phyloP scores from a whole-genome alignment of 2,888 invertebrate genomes.

The Plagodis pulveraria region DNA sequence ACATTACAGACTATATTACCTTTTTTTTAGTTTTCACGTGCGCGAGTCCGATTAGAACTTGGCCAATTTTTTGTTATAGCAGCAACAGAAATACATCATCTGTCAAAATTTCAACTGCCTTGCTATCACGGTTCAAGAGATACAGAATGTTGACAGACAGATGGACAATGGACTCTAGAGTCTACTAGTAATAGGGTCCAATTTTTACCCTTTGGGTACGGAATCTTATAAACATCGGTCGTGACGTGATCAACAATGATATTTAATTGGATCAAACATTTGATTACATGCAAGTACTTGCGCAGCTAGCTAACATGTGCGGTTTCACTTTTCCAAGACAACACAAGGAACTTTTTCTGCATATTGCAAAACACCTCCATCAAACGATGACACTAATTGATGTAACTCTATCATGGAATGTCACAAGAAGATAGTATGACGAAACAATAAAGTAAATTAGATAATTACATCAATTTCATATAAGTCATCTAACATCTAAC shows the following conservation, averaged over 20 bases:
- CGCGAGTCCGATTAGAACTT: slow-evolving; percentile 28
- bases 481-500: slow-evolving; percentile 23
- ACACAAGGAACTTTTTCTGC: not conserved
- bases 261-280: too few relatives aligned
- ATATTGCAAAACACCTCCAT: not conserved
- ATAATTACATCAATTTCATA: slow-evolving; percentile 29
- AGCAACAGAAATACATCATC: too few relatives aligned
- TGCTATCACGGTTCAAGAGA: too few relatives aligned
- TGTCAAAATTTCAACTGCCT: too few relatives aligned
- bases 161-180: too few relatives aligned
- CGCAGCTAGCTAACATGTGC: not conserved
- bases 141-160: too few relatives aligned
- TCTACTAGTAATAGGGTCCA: too few relatives aligned
- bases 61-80: too few relatives aligned
- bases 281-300: too few relatives aligned
- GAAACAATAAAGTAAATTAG: slow-evolving; percentile 31
- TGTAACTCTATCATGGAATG: slow-evolving; percentile 22
- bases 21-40: slow-evolving; percentile 45
- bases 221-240: too few relatives aligned
- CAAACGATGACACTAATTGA: slow-evolving; percentile 26
- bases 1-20: slow-evolving; percentile 9
- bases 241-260: too few relatives aligned
- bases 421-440: slow-evolving; percentile 23
- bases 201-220: too few relatives aligned
- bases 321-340: not conserved